A percentile compares a stretch with the other conserved stretches of the same genome.
Evolutionary conservation across 1,140 invertebrate species (phyloP).

Genomic region (Drosophila bipectinata): DNA sequence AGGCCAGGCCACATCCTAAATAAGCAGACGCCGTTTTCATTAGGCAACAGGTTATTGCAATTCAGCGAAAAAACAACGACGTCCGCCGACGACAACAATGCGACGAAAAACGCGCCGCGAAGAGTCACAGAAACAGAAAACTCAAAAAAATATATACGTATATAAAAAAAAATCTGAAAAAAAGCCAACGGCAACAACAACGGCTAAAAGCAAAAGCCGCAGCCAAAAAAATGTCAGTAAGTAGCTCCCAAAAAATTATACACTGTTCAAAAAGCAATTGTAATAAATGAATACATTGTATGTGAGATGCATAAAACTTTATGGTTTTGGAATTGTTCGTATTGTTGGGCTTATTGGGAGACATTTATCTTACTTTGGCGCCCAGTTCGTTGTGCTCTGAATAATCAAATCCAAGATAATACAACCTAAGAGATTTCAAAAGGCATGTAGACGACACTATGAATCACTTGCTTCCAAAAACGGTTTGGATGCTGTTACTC

Average conservation of each 20-base stretch:
- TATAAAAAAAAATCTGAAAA: conserved; percentile 5
- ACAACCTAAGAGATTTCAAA: conserved; percentile 1
- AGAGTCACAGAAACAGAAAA: conserved; percentile 23
- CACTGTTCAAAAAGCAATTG: conserved; percentile 63
- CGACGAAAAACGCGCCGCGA: conserved; percentile 43
- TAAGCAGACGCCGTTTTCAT: conserved; percentile 70
- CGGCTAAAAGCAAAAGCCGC: conserved; percentile 13
- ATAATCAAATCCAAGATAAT: conserved; percentile 10
- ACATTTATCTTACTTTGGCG: conserved; percentile 37
- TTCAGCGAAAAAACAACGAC: conserved; percentile 69
- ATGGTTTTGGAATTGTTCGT: conserved; percentile 14
- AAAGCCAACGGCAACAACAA: conserved; percentile 1
- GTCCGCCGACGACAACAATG: conserved; percentile 56
- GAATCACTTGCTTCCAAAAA: conserved; percentile 17
- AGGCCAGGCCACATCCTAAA: conserved; percentile 67
- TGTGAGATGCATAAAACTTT: conserved; percentile 38
- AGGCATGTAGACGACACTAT: background rate
- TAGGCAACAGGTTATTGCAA: conserved; percentile 82
- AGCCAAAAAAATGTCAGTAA: conserved; percentile 55
- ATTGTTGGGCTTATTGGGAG: conserved; percentile 33
- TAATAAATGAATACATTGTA: conserved; percentile 40
- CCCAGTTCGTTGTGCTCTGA: conserved; percentile 16
- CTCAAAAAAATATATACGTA: conserved; percentile 14
- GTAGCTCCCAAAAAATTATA: conserved; percentile 76
- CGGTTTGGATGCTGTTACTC: background rate